Conservation (phyloP, 2,797 vertebrate species). For the Diplodus puntazzo region DNA sequence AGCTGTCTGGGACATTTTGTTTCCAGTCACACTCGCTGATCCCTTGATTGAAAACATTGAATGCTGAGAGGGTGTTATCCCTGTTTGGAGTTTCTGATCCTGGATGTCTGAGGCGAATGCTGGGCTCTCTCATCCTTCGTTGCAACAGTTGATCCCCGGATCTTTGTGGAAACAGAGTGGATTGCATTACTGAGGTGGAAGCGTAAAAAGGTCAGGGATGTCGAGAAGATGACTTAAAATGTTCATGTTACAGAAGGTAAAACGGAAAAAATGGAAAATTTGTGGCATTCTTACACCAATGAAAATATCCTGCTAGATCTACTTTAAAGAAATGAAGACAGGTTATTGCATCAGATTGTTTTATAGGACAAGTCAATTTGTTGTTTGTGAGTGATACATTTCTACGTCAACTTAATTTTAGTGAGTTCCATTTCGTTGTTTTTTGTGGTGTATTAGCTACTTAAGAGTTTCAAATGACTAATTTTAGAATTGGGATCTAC, state of each 20-base stretch:
- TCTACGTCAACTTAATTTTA: no score
- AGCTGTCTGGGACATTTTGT: slow-evolving; percentile 77
- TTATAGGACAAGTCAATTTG: no score
- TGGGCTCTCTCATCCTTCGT: slow-evolving; percentile 51
- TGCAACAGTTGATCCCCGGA: slow-evolving; percentile 70
- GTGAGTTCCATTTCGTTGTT: no score
- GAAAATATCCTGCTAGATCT: no score
- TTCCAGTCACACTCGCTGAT: slow-evolving; percentile 78
- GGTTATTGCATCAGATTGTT: no score
- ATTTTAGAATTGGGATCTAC: no score
- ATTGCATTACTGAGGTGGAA: slow-evolving; percentile 48
- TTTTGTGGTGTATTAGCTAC: no score
- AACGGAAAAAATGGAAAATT: slow-evolving; percentile 12
- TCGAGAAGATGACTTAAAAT: slow-evolving; percentile 14
- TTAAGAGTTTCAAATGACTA: no score
- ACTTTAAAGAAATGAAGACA: no score
- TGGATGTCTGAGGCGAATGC: slow-evolving; percentile 54
- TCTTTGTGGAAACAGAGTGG: slow-evolving; percentile 57
- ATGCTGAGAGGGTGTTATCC: slow-evolving; percentile 75
- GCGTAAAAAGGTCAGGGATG: slow-evolving; percentile 31
- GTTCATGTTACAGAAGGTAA: slow-evolving; percentile 7
- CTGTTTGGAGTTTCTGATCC: slow-evolving; percentile 73
- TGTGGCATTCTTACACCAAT: neutral
- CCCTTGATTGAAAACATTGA: slow-evolving; percentile 79
- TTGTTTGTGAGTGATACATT: no score